Evolutionary conservation across 2,888 invertebrate genomes (phyloP).

Genomic region (Coelogynopora nodosa): DNA sequence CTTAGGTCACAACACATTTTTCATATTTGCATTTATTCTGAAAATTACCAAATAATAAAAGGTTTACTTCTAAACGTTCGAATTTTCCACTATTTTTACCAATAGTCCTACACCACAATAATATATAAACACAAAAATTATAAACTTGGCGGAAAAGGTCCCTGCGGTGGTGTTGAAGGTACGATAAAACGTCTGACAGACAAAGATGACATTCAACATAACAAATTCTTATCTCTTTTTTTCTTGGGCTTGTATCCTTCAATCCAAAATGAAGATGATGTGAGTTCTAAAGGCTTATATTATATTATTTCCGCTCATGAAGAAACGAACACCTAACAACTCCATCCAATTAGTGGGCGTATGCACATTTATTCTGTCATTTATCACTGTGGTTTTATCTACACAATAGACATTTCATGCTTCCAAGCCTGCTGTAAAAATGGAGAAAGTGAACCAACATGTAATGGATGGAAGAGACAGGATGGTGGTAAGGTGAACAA

Average conservation of each 20-base stretch:
- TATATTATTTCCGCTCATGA: background rate
- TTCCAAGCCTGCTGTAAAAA: background rate
- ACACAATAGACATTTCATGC: background rate
- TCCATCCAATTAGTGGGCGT: background rate
- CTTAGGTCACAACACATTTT: background rate
- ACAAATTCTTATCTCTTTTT: background rate
- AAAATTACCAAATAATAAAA: background rate
- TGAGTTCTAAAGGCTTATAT: background rate
- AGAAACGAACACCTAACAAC: background rate
- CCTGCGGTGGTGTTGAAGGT: background rate
- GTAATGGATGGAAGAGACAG: background rate
- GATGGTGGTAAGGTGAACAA: background rate
- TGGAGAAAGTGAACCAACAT: background rate
- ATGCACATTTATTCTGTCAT: background rate
- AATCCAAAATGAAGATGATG: background rate
- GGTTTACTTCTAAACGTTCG: background rate
- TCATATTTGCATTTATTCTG: background rate
- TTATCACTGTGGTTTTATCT: background rate
- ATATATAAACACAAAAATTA: background rate
- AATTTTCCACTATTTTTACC: background rate
- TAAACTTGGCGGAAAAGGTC: background rate
- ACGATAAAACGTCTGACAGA: background rate
- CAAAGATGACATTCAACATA: background rate
- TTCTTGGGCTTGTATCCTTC: background rate
- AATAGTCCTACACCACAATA: background rate